Evolutionary conservation across 2,113 vertebrate species (phyloP), one percentile per base, ranked within the genome.

Genomic region (Myrmecophaga tridactyla): DNA sequence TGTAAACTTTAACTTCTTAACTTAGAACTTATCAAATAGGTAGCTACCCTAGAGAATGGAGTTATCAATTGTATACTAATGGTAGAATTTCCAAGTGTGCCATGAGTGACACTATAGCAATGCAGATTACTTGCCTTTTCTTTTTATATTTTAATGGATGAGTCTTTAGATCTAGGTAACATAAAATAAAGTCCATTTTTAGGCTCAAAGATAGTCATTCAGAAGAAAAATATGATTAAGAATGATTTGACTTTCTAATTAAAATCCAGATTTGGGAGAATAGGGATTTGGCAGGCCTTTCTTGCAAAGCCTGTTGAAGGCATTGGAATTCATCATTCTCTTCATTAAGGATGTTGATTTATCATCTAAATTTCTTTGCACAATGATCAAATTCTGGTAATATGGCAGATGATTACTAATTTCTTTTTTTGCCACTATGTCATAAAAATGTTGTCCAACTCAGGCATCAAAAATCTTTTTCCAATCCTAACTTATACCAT

Each of bases 181-280:
- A 56, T 46, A 85, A 95, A 88, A 46, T 31, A 51, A 58, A 86
- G 72, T 94, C 31, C 15, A 20, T n/a, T 81, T 87, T 86, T 87
- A 82, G 31, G 77, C 36, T 86, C 6, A 48, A 34, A 69, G 72
- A 29, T 86, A 46, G 34, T 89, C 11, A n/a, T 51, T 72, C 12
- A 72, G 70, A 10, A 56, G 46, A 95, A 87, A 94, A 72, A 77
- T 51, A 69, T 48, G 6, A 20, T 53, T 62, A 83, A 43, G 13
- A 56, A 60, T 75, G 88, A 78, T 56, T 69, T 60, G 2, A 17
- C 31, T 83, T 82, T 84, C 17, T 82, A 70, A 58, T 75, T 58
- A 53, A 88, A 75, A 94, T 73, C 43, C 2, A 69, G 20, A 62
- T 72, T 60, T 69, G 63, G 58, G 56, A 91, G n/a, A 58, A 39